Conservation (phyloP, 2,888 invertebrate species). For the Incurvaria masculella region DNA sequence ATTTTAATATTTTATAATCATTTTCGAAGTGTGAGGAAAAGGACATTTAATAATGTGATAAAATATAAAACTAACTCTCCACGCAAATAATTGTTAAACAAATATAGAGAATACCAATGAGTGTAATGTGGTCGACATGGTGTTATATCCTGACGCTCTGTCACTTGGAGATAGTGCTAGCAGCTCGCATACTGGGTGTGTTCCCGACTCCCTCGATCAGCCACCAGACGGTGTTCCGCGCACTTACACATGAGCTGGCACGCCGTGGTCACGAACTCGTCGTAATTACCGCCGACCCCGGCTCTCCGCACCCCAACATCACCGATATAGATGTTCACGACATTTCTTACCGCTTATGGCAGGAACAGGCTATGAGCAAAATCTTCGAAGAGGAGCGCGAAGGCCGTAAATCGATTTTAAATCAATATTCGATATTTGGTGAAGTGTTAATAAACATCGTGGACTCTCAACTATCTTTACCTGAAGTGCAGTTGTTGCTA, state of each 20-base stretch:
- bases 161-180: neutral
- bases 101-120: too few relatives aligned
- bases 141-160: neutral
- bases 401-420: neutral
- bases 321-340: constrained; percentile 30
- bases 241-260: constrained; percentile 28
- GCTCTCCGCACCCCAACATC: constrained; percentile 28
- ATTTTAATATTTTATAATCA: too few relatives aligned
- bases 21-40: too few relatives aligned
- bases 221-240: constrained; percentile 26
- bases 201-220: constrained; percentile 22
- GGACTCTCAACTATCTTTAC: constrained; percentile 20
- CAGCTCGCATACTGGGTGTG: constrained; percentile 20
- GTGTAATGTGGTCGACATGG: too few relatives aligned
- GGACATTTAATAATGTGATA: too few relatives aligned
- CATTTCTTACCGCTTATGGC: constrained; percentile 25
- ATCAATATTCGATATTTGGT: neutral
- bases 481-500: constrained; percentile 19
- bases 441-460: constrained; percentile 7
- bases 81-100: too few relatives aligned
- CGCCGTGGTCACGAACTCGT: constrained; percentile 34
- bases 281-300: constrained; percentile 30
- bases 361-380: constrained; percentile 9
- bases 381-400: neutral
- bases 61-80: too few relatives aligned